phyloP scores from a whole-genome alignment of 2,113 vertebrate species.

The Jaculus jaculus region DNA sequence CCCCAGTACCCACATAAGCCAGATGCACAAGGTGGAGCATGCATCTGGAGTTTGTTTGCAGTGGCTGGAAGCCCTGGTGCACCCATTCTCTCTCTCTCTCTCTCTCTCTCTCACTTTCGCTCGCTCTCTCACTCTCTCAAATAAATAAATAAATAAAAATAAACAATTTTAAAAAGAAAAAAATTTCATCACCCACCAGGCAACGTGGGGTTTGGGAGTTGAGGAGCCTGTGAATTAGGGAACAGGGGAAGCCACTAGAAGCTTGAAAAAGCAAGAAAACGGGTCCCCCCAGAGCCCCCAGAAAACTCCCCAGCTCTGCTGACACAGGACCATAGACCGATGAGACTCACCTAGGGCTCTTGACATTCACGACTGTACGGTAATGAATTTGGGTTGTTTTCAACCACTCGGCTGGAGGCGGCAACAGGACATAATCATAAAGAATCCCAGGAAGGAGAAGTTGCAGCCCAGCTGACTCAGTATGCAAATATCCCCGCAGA shows the following conservation, averaged over 20 bases:
- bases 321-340: neutral
- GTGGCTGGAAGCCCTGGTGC: too few relatives aligned
- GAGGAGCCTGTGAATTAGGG: too few relatives aligned
- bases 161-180: too few relatives aligned
- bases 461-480: neutral
- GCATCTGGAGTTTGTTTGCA: too few relatives aligned
- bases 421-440: neutral
- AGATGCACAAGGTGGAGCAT: too few relatives aligned
- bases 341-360: neutral
- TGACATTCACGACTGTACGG: neutral
- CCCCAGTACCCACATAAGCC: too few relatives aligned
- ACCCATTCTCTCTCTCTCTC: too few relatives aligned
- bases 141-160: too few relatives aligned
- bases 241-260: neutral
- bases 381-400: too few relatives aligned
- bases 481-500: neutral
- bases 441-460: neutral
- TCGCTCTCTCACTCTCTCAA: too few relatives aligned
- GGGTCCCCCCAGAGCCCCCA: neutral
- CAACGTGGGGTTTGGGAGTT: neutral
- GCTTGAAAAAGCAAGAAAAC: neutral
- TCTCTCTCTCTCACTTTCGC: too few relatives aligned
- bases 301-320: neutral
- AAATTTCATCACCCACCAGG: too few relatives aligned
- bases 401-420: neutral